These are phyloP conservation scores for Agonopterix arenella DNA, from an alignment of 2,888 invertebrate species.

Conservation along the genomic window DNA sequence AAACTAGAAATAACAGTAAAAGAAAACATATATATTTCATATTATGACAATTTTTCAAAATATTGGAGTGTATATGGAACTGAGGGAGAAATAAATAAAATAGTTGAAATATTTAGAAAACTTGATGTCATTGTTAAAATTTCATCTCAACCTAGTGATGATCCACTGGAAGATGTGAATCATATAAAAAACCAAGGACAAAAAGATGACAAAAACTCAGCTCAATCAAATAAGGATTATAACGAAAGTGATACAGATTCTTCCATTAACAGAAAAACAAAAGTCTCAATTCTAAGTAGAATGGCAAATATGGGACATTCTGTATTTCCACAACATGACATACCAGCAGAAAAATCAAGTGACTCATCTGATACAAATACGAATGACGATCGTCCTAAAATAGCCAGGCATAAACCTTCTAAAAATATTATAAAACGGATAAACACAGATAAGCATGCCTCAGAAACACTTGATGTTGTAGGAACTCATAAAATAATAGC, in stretches of 20 bases:
- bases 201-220: neutral
- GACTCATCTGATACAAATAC: constrained; percentile 56
- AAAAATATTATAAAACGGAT: constrained; percentile 20
- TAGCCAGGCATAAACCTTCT: constrained; percentile 39
- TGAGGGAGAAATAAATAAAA: constrained; percentile 37
- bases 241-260: constrained; percentile 58
- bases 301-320: constrained; percentile 68
- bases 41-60: constrained; percentile 48
- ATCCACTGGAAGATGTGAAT: too few species aligned
- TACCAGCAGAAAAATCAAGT: constrained; percentile 34
- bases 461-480: constrained; percentile 20
- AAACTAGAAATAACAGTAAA: constrained; percentile 43
- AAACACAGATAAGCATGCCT: constrained; percentile 14
- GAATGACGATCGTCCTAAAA: constrained; percentile 28
- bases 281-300: constrained; percentile 53
- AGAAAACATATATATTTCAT: constrained; percentile 45
- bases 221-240: constrained; percentile 16
- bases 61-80: constrained; percentile 58
- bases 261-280: constrained; percentile 47
- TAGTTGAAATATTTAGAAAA: constrained; percentile 33
- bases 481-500: constrained; percentile 20
- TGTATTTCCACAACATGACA: constrained; percentile 42
- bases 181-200: too few species aligned
- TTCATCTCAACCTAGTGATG: constrained; percentile 16
- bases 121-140: constrained; percentile 33